A percentile compares a stretch with the other conserved stretches of the same genome.
Evolutionary conservation across 2,888 invertebrate genomes (phyloP).

Genomic region (Macrosiphum euphorbiae): DNA sequence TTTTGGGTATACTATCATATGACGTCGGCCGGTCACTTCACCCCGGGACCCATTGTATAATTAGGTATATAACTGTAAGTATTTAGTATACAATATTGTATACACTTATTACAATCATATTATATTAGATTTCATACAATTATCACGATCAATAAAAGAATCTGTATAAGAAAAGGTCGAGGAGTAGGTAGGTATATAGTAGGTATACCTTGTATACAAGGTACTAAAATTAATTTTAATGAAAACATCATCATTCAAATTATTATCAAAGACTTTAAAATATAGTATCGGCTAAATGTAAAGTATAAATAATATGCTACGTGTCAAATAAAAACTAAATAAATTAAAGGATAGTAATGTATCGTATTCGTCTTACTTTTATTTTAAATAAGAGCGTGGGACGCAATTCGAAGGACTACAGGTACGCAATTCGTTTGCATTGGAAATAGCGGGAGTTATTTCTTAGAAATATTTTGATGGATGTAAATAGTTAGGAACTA

Average conservation of each 20-base stretch:
- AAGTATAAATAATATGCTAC: neutral
- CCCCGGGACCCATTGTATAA: too few species aligned
- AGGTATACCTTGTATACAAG: too few species aligned
- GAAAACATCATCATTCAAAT: neutral
- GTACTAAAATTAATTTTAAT: neutral
- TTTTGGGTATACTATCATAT: too few species aligned
- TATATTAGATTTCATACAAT: neutral
- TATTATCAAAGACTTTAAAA: neutral
- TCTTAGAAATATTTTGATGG: neutral
- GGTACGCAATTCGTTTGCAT: too few species aligned
- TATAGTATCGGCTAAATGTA: neutral
- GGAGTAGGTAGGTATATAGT: too few species aligned
- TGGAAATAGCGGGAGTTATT: neutral
- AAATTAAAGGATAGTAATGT: neutral
- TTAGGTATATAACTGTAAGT: neutral
- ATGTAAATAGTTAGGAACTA: neutral
- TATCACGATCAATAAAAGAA: too few species aligned
- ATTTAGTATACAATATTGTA: neutral
- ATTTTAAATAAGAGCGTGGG: too few species aligned
- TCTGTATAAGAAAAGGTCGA: neutral
- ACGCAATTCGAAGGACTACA: too few species aligned
- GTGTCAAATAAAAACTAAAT: neutral
- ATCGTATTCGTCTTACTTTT: neutral
- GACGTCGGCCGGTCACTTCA: too few species aligned
- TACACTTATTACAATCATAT: neutral